These are phyloP conservation scores for Cyclargus thomasi DNA, from an alignment of 1,140 invertebrate species.

Conservation along the genomic window DNA sequence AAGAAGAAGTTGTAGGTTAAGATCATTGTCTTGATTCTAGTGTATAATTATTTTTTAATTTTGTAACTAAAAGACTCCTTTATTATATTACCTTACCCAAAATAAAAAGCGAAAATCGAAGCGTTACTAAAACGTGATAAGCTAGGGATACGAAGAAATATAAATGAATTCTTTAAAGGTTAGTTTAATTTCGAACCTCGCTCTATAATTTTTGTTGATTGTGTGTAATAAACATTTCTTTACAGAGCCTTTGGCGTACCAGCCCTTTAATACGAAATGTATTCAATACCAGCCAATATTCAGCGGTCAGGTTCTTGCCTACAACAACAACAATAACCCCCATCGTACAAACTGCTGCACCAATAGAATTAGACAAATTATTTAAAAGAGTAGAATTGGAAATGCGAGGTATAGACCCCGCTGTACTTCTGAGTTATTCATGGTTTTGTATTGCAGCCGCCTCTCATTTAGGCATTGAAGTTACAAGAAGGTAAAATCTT, in stretches of 20 bases:
- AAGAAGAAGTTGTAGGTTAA: too few species aligned
- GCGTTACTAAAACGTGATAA: too few species aligned
- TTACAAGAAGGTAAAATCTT: conserved; percentile 80
- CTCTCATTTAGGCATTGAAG: conserved; percentile 84
- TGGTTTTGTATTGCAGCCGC: conserved; percentile 89
- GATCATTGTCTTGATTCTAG: too few species aligned
- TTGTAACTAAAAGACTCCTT: too few species aligned
- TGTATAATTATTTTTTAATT: too few species aligned
- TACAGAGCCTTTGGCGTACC: conserved; percentile 48
- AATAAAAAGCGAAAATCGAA: too few species aligned
- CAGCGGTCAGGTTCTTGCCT: conserved; percentile 32
- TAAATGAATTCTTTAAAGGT: conserved; percentile 49
- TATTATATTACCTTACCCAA: too few species aligned
- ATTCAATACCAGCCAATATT: conserved; percentile 29
- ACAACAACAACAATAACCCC: conserved; percentile 33
- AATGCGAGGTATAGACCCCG: conserved; percentile 89
- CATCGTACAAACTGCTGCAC: conserved; percentile 33
- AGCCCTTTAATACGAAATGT: conserved; percentile 34
- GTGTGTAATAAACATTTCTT: conserved; percentile 22
- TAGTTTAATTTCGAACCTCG: conserved; percentile 21
- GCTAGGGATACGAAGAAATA: neutral
- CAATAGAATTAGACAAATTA: conserved; percentile 81
- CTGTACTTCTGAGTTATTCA: conserved; percentile 91
- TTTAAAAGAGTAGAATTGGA: conserved; percentile 91
- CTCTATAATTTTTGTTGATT: neutral